Evolutionary conservation across 2,888 invertebrate species (phyloP).

Genomic region (Pristionchus entomophagus): DNA sequence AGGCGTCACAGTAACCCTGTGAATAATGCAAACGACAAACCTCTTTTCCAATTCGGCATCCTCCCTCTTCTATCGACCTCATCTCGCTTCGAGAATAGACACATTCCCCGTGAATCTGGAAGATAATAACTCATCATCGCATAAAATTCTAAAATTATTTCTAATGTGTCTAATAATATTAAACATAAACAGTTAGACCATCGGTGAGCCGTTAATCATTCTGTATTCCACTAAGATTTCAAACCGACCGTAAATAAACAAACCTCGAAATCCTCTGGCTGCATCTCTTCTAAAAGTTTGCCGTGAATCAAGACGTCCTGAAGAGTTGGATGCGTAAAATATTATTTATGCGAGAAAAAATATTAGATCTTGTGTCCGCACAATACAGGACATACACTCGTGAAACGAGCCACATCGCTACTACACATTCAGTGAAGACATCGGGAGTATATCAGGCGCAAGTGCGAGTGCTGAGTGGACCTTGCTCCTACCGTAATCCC

Average conservation of each 20-base stretch:
- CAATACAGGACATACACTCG: background rate
- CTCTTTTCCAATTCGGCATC: background rate
- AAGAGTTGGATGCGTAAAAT: too few species aligned
- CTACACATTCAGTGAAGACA: too few species aligned
- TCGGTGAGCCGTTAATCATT: too few species aligned
- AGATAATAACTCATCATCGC: background rate
- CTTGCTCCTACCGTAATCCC: too few species aligned
- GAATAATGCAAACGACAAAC: background rate
- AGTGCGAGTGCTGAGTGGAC: too few species aligned
- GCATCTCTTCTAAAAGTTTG: background rate
- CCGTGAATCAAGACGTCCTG: conserved; percentile 15
- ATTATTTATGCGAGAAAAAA: background rate
- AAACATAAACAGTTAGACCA: too few species aligned
- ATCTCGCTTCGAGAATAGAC: conserved; percentile 21
- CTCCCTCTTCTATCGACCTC: background rate
- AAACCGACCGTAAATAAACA: background rate
- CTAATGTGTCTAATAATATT: too few species aligned
- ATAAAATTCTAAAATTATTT: background rate
- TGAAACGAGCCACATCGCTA: background rate
- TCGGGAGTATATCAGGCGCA: too few species aligned
- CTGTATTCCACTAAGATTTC: too few species aligned
- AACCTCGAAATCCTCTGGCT: background rate
- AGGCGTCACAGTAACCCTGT: background rate
- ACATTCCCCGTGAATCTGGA: background rate
- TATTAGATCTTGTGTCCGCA: background rate